Conservation (phyloP, 2,888 invertebrate genomes). For the Nymphalis urticae region DNA sequence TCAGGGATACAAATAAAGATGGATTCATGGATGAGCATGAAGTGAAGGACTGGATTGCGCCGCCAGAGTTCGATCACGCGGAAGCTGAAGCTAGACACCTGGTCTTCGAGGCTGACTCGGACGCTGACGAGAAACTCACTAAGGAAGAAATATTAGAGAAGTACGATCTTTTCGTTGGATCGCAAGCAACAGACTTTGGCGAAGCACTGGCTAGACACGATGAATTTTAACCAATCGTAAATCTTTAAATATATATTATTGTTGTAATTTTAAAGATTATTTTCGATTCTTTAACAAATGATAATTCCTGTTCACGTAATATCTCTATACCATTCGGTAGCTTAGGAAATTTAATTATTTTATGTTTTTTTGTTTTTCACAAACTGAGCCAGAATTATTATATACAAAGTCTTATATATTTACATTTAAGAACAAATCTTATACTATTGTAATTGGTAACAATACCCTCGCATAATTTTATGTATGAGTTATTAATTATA, state of each 20-base stretch:
- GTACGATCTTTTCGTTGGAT: slow-evolving; percentile 98
- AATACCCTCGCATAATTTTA: background rate
- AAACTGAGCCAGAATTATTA: too few relatives aligned
- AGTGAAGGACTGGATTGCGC: slow-evolving; percentile 96
- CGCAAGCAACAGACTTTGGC: slow-evolving; percentile 99
- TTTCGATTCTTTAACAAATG: too few relatives aligned
- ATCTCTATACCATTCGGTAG: too few relatives aligned
- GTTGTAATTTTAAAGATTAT: too few relatives aligned
- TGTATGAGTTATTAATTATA: background rate
- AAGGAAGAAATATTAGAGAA: slow-evolving; percentile 95
- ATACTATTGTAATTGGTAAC: background rate
- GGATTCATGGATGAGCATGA: slow-evolving; percentile 94
- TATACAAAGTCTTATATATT: too few relatives aligned
- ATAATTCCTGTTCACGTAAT: too few relatives aligned
- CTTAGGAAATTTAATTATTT: too few relatives aligned
- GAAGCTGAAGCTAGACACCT: slow-evolving; percentile 98
- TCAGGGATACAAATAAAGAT: slow-evolving; percentile 91
- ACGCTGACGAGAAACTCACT: slow-evolving; percentile 94
- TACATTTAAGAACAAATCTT: background rate
- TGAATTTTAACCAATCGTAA: slow-evolving; percentile 88
- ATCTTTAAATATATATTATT: background rate
- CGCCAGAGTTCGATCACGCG: slow-evolving; percentile 97
- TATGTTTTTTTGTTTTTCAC: too few relatives aligned
- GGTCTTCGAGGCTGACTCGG: slow-evolving; percentile 95
- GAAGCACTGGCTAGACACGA: slow-evolving; percentile 97